Evolutionary conservation across 30 jellyfish, hydroid and myxozoan species (phyloP), one percentile per base, ranked within the genome.

Genomic region (Cassiopea andromeda): DNA sequence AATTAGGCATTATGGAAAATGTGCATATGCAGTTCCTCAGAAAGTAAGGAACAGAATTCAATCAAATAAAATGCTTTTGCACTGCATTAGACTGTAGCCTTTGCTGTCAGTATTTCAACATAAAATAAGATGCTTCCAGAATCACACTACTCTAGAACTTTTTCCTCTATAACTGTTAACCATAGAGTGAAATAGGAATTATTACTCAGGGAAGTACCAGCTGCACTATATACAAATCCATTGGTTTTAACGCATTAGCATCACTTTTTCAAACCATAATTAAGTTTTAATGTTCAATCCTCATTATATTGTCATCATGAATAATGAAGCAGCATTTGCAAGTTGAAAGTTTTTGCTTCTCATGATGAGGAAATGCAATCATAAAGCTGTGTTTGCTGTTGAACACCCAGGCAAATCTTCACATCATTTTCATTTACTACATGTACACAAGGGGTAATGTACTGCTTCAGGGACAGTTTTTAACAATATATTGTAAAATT

Each of bases 331-430:
- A 75, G 48, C 83, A 16, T 43, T 16, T 16, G 67, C 49, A 12
- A 49, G 81, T 72, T 72, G 49, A 17, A 48, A 13, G 81, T 46
- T 72, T 27, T 44, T 10, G 60, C 67, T 75, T 16, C 6, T 75
- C 68, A 69, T 16, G 7, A 75, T 75, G 83, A 7, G 67, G 14
- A 75, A 3, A 4, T 57, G 7, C 44, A n/a, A 46, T 49, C 67
- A 1, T 57, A 80, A 66, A 38, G 17, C 60, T 16, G 67, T 46
- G 18, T 80, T 80, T 80, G 88, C 88, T 7, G 80, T 80, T 58
- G 70, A 80, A 60, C 54, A 80, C 17, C 88, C 88, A 5, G 88
- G 88, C n/a, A 64, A 80, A 19, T 80, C 88, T 2, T 80, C 88
- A 79, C 88, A 80, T 38, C 88, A 80, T 59, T 80, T 80, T 60